Conservation (phyloP, 1,140 invertebrate species). For the Eriosoma lanigerum region DNA sequence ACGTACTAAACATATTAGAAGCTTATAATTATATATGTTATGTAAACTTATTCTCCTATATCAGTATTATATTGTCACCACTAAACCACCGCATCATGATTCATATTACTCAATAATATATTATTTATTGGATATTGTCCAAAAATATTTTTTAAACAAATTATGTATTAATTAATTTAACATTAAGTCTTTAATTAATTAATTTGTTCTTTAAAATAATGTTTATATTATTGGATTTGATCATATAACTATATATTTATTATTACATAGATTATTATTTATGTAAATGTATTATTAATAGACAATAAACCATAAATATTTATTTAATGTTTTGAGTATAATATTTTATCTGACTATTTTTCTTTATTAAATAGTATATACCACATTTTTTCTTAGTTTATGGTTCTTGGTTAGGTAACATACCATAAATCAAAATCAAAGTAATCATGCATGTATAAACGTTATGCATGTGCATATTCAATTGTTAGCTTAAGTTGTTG, state of each 20-base stretch:
- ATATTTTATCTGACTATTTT: too few species aligned
- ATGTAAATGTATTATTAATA: not conserved
- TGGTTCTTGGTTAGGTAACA: too few species aligned
- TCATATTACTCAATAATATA: not conserved
- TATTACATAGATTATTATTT: not conserved
- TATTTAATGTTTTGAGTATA: too few species aligned
- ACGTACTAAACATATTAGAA: conserved; percentile 65
- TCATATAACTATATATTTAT: not conserved
- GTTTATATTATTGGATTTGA: not conserved
- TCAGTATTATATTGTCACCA: conserved; percentile 32
- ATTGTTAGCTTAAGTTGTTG: too few species aligned
- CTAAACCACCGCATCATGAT: not conserved
- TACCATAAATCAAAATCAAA: too few species aligned
- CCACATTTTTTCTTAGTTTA: too few species aligned
- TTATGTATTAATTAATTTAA: not conserved
- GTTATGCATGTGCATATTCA: too few species aligned
- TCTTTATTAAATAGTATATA: too few species aligned
- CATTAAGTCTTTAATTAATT: conserved; percentile 1
- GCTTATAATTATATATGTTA: conserved; percentile 60
- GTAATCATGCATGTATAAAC: too few species aligned
- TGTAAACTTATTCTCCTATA: not conserved
- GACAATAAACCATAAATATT: not conserved
- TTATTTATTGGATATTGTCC: not conserved
- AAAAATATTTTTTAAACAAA: not conserved
- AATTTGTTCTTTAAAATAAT: conserved; percentile 22